A percentile compares a stretch with the other conserved stretches of the same genome.
These are phyloP conservation scores for Serrognathus titanus DNA, from an alignment of 2,888 invertebrate genomes.

Conservation along the genomic window DNA sequence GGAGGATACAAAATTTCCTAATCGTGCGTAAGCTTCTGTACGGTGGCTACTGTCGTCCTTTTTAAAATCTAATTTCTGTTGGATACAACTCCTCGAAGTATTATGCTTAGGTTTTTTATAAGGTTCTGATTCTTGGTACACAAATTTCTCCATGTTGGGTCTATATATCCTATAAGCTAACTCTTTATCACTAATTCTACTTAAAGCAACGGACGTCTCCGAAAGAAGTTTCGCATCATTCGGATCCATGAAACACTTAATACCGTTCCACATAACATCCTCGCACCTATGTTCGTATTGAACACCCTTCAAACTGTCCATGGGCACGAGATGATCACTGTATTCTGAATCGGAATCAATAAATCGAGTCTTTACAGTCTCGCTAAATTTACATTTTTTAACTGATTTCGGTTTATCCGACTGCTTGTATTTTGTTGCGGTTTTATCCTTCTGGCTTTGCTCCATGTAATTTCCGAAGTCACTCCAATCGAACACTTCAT, in stretches of 20 bases:
- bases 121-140: neutral
- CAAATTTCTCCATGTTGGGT: no score
- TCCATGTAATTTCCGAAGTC: slow-evolving; percentile 17
- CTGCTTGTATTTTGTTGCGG: no score
- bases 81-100: slow-evolving; percentile 12
- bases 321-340: no score
- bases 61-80: neutral
- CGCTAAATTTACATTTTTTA: no score
- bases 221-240: slow-evolving; percentile 5
- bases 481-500: slow-evolving; percentile 22
- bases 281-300: neutral
- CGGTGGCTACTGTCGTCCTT: neutral
- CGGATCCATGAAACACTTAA: slow-evolving; percentile 12
- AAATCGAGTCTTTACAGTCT: no score
- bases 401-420: no score
- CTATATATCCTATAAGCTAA: no score
- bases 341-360: no score
- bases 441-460: neutral
- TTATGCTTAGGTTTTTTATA: slow-evolving; percentile 9
- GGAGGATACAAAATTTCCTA: neutral
- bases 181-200: slow-evolving; percentile 1
- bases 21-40: neutral
- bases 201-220: neutral
- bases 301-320: neutral
- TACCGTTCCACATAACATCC: slow-evolving; percentile 5